Conservation (phyloP, 2,113 vertebrate species). For the Manacus vitellinus region DNA sequence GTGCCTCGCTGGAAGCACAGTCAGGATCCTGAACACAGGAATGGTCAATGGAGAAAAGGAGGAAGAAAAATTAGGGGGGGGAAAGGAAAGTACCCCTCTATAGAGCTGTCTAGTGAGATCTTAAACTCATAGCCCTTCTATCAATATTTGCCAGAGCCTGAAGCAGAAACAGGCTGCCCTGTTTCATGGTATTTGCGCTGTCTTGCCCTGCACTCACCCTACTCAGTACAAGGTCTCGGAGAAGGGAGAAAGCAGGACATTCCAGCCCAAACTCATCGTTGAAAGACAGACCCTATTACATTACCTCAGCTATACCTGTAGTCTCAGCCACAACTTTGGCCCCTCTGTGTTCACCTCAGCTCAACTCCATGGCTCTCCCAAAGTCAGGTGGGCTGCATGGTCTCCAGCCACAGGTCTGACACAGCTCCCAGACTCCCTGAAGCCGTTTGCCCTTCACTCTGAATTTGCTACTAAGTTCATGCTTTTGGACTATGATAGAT, state of each 20-base stretch:
- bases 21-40: not conserved
- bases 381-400: accelerated
- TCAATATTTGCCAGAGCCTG: not conserved
- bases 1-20: not conserved
- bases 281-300: not conserved
- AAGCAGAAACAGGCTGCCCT: not conserved
- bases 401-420: not conserved
- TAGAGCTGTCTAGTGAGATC: not conserved
- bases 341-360: not conserved
- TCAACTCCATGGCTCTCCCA: not conserved
- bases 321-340: accelerated
- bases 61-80: not conserved
- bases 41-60: not conserved
- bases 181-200: accelerated
- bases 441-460: not conserved
- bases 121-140: not conserved
- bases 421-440: not conserved
- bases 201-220: not conserved
- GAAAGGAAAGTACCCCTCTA: not conserved
- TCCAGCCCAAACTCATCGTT: not conserved
- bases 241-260: not conserved
- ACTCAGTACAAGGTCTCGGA: not conserved
- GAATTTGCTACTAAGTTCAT: not conserved
- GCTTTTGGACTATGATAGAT: not conserved
- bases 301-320: too few relatives aligned